phyloP scores from a whole-genome alignment of 2,113 vertebrate genomes.

The Vidua chalybeata region DNA sequence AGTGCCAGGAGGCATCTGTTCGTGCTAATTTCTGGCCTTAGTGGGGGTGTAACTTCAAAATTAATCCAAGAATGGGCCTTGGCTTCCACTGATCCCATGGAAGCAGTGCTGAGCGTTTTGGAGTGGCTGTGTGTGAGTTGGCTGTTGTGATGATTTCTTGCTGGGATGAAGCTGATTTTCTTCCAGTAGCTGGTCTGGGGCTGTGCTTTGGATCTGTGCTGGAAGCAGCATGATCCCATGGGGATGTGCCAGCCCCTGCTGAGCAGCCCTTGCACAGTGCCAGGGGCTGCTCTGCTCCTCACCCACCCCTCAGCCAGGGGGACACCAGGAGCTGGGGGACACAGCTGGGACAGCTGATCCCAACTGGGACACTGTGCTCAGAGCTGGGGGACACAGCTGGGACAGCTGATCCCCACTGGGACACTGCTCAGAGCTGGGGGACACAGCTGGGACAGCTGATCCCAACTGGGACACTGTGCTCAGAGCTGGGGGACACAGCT shows the following conservation, averaged over 20 bases:
- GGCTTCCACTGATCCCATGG: not conserved
- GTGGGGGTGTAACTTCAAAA: not conserved
- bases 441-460: too few relatives aligned
- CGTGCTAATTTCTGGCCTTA: not conserved
- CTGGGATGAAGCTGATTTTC: not conserved
- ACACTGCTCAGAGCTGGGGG: not conserved
- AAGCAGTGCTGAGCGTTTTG: not conserved
- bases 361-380: too few relatives aligned
- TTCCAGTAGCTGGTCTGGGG: not conserved
- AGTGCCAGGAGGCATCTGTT: not conserved
- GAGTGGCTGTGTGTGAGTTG: not conserved
- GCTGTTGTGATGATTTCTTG: not conserved
- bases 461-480: too few relatives aligned
- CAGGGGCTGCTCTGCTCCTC: not conserved
- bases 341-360: not conserved
- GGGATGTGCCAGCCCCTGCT: not conserved
- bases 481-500: too few relatives aligned
- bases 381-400: too few relatives aligned
- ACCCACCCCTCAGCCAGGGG: not conserved
- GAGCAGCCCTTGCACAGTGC: not conserved
- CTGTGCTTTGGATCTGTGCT: too few relatives aligned
- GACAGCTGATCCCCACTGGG: too few relatives aligned
- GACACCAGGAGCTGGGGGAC: not conserved
- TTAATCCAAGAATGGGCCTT: not conserved
- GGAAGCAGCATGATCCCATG: rapidly evolving